Base-by-base conservation (phyloP, 1,140 invertebrate species). In the Drosophila busckii region DNA sequence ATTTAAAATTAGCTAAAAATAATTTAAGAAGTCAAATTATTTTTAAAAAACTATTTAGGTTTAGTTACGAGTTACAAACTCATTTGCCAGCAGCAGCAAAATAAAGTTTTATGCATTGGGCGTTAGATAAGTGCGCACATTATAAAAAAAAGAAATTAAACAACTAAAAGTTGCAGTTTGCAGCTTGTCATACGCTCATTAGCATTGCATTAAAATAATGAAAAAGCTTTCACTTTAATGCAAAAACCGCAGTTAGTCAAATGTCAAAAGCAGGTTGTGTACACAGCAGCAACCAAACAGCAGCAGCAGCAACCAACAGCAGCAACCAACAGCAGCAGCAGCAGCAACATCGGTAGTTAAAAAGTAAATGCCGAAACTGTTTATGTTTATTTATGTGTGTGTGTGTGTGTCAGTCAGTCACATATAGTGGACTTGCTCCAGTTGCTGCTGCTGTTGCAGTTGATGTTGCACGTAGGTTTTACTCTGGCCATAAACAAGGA, bases 401-500 rank as follows among this genome's bases (percentile, higher is more conserved):
- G 35, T 40, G 22, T 37, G 34, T 10, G 16, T 35, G 31, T 41
- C 22, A 23, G 45, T 17, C 16, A 20, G 32, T 26, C 46, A 29
- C 32, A 35, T 25, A 22, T n/a, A n/a, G n/a, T 19, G 32, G 16
- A 35, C 16, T 8, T 35, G 34, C 34, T 37, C 15, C 12, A 20
- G 48, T 31, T 17, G 28, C 26, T 44, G 22, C 32, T 29, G 19
- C 10, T 19, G 25, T 44, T 46, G 12, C 29, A 32, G 48, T 25
- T 63, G 26, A 25, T 34, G 29, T 31, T 44, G 42, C 73, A 48
- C 26, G 56, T 55, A 55, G 28, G 49, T 49, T 40, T 25, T 6
- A 29, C 44, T 13, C 28, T 49, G 34, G 59, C 53, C 34, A 63
- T 63, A 68, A 78, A 78, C 67, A 82, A 75, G 76, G 76, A 82